phyloP scores from a whole-genome alignment of 2,113 vertebrate genomes.

The Bucco capensis region DNA sequence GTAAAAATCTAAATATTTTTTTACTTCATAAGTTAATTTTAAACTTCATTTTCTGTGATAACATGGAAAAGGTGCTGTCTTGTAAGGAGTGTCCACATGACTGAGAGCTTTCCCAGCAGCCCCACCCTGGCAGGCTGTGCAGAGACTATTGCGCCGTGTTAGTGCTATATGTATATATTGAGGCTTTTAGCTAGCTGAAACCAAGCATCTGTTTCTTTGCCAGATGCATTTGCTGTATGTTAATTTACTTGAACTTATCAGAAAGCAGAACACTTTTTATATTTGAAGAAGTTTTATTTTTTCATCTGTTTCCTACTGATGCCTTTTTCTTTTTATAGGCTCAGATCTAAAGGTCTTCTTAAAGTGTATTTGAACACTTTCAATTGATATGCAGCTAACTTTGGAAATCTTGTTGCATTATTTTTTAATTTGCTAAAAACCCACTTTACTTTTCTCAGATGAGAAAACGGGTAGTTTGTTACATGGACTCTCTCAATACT shows the following conservation, averaged over 20 bases:
- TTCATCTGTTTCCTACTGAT: slow-evolving; percentile 58
- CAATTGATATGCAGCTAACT: slow-evolving; percentile 23
- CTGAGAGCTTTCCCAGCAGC: slow-evolving; percentile 21
- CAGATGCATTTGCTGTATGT: slow-evolving; percentile 39
- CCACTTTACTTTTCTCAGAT: slow-evolving; percentile 42
- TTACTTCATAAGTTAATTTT: slow-evolving; percentile 45
- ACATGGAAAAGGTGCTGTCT: slow-evolving; percentile 61
- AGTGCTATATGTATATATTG: slow-evolving; percentile 87
- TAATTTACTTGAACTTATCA: slow-evolving; percentile 73
- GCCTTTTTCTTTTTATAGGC: slow-evolving; percentile 55
- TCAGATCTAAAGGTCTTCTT: slow-evolving; percentile 22
- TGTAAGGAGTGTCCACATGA: not conserved
- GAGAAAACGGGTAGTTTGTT: slow-evolving; percentile 46
- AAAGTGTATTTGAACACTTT: slow-evolving; percentile 47
- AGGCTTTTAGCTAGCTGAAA: slow-evolving; percentile 57
- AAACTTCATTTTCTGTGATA: slow-evolving; percentile 47
- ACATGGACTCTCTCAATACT: not conserved
- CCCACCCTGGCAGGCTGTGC: slow-evolving; percentile 27
- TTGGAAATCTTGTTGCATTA: not conserved
- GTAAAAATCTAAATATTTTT: slow-evolving; percentile 45
- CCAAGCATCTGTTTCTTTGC: slow-evolving; percentile 10
- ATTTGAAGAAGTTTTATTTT: slow-evolving; percentile 70
- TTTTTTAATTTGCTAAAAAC: slow-evolving; percentile 6
- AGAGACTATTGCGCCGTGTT: slow-evolving; percentile 39
- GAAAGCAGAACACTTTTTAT: slow-evolving; percentile 61